Conservation (phyloP, 2,888 invertebrate species). For the Drosophila prostipennis region DNA sequence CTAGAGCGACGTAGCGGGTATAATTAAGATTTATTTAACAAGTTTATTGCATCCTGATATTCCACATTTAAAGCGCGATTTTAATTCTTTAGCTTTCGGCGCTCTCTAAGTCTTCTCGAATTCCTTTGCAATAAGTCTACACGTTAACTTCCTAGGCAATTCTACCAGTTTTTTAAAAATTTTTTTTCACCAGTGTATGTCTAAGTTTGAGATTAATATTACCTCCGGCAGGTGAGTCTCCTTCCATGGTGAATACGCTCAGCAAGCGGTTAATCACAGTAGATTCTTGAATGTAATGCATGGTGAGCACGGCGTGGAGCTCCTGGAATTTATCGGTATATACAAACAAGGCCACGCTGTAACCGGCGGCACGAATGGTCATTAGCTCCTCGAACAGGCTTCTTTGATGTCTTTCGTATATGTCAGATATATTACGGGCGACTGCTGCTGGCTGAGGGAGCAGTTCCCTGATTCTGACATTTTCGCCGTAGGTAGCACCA, state of each 20-base stretch:
- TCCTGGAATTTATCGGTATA: background rate
- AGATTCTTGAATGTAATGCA: conserved; percentile 1
- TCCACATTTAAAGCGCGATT: too few species aligned
- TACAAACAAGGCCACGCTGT: background rate
- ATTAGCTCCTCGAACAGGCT: background rate
- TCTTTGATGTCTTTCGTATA: background rate
- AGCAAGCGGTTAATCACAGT: conserved; percentile 4
- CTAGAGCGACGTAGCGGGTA: too few species aligned
- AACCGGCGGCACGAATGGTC: background rate
- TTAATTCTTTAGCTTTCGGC: too few species aligned
- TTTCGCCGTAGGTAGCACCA: background rate
- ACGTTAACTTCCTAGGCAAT: too few species aligned
- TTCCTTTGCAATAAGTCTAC: too few species aligned
- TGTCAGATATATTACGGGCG: background rate
- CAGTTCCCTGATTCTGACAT: background rate
- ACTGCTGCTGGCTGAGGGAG: conserved; percentile 2
- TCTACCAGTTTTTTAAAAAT: too few species aligned
- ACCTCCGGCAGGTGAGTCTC: background rate
- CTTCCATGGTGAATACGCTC: background rate
- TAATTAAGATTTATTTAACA: too few species aligned
- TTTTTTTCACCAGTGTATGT: too few species aligned
- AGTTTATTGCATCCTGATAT: too few species aligned
- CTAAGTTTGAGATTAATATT: background rate
- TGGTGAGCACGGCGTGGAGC: conserved; percentile 2
- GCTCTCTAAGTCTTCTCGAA: too few species aligned